These are phyloP conservation scores for Muscicapa comitata DNA, from an alignment of 2,797 vertebrate genomes.

Conservation along the genomic window DNA sequence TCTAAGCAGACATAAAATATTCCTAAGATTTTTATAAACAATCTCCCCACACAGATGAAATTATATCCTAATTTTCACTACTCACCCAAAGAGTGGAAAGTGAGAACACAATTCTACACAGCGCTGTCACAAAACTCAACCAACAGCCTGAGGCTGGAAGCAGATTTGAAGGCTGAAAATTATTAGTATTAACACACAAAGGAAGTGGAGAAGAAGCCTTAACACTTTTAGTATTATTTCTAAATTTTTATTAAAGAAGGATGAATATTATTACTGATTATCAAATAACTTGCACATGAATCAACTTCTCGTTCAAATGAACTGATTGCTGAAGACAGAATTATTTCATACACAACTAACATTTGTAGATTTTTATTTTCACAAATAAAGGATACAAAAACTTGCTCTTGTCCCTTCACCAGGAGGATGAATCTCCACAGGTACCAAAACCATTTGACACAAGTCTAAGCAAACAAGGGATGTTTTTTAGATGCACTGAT, in stretches of 20 bases:
- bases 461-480: not conserved
- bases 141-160: not conserved
- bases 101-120: not conserved
- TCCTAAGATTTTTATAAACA: not conserved
- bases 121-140: not conserved
- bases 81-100: not conserved
- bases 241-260: not conserved
- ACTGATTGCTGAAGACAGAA: accelerated
- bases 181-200: not conserved
- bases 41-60: not conserved
- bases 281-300: not conserved
- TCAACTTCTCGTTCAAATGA: not conserved
- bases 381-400: not conserved
- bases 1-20: not conserved
- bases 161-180: not conserved
- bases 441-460: not conserved
- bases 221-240: not conserved
- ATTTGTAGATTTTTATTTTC: not conserved
- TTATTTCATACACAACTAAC: not conserved
- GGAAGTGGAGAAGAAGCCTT: not conserved
- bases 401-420: not conserved
- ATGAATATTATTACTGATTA: not conserved
- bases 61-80: not conserved
- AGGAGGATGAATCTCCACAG: accelerated
- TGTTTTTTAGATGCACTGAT: not conserved